phyloP scores from a whole-genome alignment of 2,888 invertebrate species.

The Glaucopsyche alexis region DNA sequence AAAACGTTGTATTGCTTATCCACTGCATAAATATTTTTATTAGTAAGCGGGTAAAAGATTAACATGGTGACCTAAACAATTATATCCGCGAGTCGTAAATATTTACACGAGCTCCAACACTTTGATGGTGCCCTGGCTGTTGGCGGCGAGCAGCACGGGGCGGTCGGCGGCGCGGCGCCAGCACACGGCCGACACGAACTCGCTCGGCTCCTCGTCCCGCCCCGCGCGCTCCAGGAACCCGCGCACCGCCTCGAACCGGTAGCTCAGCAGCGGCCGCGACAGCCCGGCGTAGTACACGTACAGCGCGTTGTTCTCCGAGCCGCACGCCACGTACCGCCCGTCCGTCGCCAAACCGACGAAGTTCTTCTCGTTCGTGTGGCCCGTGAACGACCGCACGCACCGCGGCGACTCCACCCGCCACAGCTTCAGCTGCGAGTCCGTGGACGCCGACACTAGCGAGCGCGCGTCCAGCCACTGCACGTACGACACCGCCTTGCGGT shows the following conservation, averaged over 20 bases:
- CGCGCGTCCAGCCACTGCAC: slow-evolving; percentile 92
- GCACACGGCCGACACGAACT: slow-evolving; percentile 97
- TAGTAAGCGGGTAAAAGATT: too few relatives aligned
- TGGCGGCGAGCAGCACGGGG: slow-evolving; percentile 93
- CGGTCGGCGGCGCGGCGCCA: slow-evolving; percentile 88
- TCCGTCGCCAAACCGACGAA: slow-evolving; percentile 96
- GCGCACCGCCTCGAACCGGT: slow-evolving; percentile 91
- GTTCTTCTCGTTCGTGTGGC: slow-evolving; percentile 97
- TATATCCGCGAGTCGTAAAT: not conserved
- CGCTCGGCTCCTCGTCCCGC: slow-evolving; percentile 91
- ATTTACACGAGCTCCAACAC: slow-evolving; percentile 87
- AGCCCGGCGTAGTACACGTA: slow-evolving; percentile 95
- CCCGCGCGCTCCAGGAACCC: slow-evolving; percentile 89
- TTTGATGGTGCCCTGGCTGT: slow-evolving; percentile 96
- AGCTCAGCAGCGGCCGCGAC: slow-evolving; percentile 90
- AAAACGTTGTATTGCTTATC: too few relatives aligned
- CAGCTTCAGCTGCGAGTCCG: slow-evolving; percentile 93
- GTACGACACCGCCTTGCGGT: slow-evolving; percentile 96
- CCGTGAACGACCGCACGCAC: slow-evolving; percentile 91
- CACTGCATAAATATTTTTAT: too few relatives aligned
- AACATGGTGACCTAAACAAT: not conserved
- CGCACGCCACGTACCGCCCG: slow-evolving; percentile 95
- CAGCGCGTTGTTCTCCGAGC: slow-evolving; percentile 95
- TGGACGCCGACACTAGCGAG: slow-evolving; percentile 94
- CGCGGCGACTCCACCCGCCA: slow-evolving; percentile 91